Evolutionary conservation across 1,140 invertebrate species (phyloP).

Genomic region (Neodiprion lecontei): DNA sequence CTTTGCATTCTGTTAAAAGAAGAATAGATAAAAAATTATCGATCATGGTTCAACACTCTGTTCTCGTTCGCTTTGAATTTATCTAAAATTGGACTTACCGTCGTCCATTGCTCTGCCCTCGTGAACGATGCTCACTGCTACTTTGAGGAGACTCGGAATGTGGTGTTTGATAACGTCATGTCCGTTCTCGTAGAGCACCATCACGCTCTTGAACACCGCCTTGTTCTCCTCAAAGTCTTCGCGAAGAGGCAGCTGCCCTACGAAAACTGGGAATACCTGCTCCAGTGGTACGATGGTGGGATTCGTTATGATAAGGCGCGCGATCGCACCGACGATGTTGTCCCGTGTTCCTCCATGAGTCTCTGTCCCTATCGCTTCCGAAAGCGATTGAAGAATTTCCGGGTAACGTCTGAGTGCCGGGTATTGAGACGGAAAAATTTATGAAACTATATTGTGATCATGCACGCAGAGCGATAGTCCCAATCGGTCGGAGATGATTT

Average conservation of each 20-base stretch:
- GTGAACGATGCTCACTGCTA: conserved; percentile 62
- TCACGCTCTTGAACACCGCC: conserved; percentile 72
- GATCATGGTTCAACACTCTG: conserved; percentile 26
- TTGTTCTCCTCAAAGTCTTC: conserved; percentile 80
- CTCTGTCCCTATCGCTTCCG: conserved; percentile 69
- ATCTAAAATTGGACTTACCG: conserved; percentile 46
- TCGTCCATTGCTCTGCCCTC: conserved; percentile 60
- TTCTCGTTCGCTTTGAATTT: conserved; percentile 23
- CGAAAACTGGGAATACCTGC: conserved; percentile 75
- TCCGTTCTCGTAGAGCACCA: conserved; percentile 67
- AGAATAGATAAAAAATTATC: conserved; percentile 31
- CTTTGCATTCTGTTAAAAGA: conserved; percentile 59
- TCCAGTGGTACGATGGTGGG: conserved; percentile 68
- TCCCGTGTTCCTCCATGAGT: conserved; percentile 70
- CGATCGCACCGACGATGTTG: conserved; percentile 81
- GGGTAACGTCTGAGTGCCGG: conserved; percentile 62
- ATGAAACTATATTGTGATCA: no score
- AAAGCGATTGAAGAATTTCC: conserved; percentile 71
- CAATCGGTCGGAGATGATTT: conserved; percentile 7
- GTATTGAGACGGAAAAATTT: conserved; percentile 33
- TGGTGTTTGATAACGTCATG: conserved; percentile 62
- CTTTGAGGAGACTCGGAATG: conserved; percentile 63
- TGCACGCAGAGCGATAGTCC: no score
- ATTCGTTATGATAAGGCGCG: conserved; percentile 75
- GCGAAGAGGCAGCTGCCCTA: conserved; percentile 75